phyloP scores from a whole-genome alignment of 2,888 invertebrate genomes.

The Philereme transversata region DNA sequence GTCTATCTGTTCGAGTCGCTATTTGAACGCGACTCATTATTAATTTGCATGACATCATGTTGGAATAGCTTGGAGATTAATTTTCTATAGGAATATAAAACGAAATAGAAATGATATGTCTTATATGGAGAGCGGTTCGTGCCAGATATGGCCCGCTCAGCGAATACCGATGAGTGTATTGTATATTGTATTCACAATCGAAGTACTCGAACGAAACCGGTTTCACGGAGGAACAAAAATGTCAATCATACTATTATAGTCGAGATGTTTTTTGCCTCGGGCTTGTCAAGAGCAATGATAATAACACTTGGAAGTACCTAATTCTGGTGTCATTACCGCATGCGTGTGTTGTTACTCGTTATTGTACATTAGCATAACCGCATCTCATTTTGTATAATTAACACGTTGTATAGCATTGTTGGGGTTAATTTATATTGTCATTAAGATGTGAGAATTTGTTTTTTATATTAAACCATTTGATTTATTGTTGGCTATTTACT shows the following conservation, averaged over 20 bases:
- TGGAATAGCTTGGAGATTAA: conserved; percentile 24
- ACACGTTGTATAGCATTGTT: conserved; percentile 35
- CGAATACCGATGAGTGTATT: conserved; percentile 30
- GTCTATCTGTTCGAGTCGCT: conserved; percentile 58
- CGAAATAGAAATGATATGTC: conserved; percentile 17
- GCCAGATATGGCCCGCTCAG: conserved; percentile 30
- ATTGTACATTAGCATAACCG: conserved; percentile 50
- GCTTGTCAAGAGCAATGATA: conserved; percentile 51
- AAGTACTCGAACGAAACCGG: conserved; percentile 46
- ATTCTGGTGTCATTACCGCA: conserved; percentile 55
- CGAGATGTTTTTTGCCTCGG: conserved; percentile 48
- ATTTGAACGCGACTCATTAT: conserved; percentile 47
- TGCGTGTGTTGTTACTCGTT: conserved; percentile 45
- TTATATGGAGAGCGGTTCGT: conserved; percentile 25
- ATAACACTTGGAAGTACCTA: conserved; percentile 53
- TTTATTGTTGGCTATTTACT: conserved; percentile 25
- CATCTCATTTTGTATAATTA: conserved; percentile 40
- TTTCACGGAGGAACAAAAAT: conserved; percentile 50
- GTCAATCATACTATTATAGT: conserved; percentile 55
- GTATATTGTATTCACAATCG: conserved; percentile 36
- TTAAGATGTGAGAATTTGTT: conserved; percentile 28
- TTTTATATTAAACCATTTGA: conserved; percentile 30
- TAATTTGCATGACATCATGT: conserved; percentile 45
- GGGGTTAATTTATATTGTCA: conserved; percentile 32
- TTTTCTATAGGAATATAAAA: conserved; percentile 23